Percentiles rank a stretch among this genome's conserved stretches.
These are phyloP conservation scores for Diadromus collaris DNA, from an alignment of 2,888 invertebrate genomes.

Conservation along the genomic window DNA sequence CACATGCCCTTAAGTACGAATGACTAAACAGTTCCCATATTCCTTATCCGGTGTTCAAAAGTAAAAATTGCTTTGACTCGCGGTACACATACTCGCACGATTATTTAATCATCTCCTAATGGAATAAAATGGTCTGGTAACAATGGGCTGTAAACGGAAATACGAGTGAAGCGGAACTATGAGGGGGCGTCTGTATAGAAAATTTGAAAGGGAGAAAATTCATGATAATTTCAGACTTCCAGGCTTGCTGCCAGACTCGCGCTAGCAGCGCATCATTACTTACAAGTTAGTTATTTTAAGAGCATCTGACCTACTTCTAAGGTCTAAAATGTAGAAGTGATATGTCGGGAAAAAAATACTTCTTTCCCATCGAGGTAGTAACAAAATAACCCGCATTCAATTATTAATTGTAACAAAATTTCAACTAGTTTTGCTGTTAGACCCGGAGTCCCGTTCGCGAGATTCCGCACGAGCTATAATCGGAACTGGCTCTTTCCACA, in stretches of 20 bases:
- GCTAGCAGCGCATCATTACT: slow-evolving; percentile 58
- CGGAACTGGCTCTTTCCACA: neutral
- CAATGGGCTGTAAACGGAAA: slow-evolving; percentile 20
- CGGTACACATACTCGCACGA: neutral
- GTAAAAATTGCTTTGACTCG: neutral
- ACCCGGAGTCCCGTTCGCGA: neutral
- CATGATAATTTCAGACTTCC: slow-evolving; percentile 51
- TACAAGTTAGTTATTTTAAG: slow-evolving; percentile 58
- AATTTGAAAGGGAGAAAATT: slow-evolving; percentile 48
- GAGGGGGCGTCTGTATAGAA: neutral
- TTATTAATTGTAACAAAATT: neutral
- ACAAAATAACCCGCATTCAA: neutral
- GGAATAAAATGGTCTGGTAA: neutral
- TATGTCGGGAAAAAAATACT: slow-evolving; percentile 19
- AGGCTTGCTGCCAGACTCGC: slow-evolving; percentile 58
- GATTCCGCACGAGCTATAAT: neutral
- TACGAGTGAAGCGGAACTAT: slow-evolving; percentile 12
- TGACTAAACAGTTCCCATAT: neutral
- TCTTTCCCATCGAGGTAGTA: slow-evolving; percentile 6
- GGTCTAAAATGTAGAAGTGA: slow-evolving; percentile 16
- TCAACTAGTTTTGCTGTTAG: neutral
- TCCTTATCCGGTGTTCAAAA: neutral
- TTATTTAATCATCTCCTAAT: slow-evolving; percentile 16
- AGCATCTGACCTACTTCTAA: slow-evolving; percentile 58
- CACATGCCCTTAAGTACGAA: neutral